Evolutionary conservation across 2,113 vertebrate species (phyloP).

Genomic region (Rhinichthys klamathensis): DNA sequence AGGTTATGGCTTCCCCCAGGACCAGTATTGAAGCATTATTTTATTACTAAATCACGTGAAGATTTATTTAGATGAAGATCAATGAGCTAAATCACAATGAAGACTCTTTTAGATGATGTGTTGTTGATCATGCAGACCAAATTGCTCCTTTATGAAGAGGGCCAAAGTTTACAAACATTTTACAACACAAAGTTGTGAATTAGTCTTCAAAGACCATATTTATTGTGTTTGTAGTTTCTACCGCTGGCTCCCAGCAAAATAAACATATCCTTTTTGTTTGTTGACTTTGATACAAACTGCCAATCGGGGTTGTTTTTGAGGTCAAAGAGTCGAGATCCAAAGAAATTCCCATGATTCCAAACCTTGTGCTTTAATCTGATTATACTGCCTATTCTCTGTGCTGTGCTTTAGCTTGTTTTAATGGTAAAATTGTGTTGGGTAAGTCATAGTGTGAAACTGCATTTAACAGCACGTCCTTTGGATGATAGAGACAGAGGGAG

Average conservation of each 20-base stretch:
- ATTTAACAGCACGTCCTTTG: neutral
- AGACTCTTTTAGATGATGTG: neutral
- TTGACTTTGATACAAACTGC: conserved; percentile 17
- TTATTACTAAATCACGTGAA: neutral
- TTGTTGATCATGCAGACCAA: neutral
- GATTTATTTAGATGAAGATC: no score
- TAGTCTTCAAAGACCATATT: conserved; percentile 21
- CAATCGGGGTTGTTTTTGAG: conserved; percentile 4
- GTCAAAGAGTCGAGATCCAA: neutral
- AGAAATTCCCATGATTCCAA: neutral
- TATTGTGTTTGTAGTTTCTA: conserved; percentile 27
- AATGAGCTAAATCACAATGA: neutral
- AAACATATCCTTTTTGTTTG: conserved; percentile 16
- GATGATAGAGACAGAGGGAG: neutral
- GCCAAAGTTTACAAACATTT: conserved; percentile 24
- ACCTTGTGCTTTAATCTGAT: neutral
- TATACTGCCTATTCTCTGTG: neutral
- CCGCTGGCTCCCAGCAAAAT: conserved; percentile 10
- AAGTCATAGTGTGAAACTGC: neutral
- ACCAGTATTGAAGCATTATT: neutral
- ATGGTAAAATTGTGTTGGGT: neutral
- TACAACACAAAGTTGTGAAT: conserved; percentile 24
- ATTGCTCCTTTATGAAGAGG: neutral
- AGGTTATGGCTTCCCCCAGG: neutral
- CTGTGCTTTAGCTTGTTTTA: neutral